These are phyloP conservation scores for Ashinkailepas kermadecensis DNA, from an alignment of 2,888 invertebrate genomes.

Conservation along the genomic window DNA sequence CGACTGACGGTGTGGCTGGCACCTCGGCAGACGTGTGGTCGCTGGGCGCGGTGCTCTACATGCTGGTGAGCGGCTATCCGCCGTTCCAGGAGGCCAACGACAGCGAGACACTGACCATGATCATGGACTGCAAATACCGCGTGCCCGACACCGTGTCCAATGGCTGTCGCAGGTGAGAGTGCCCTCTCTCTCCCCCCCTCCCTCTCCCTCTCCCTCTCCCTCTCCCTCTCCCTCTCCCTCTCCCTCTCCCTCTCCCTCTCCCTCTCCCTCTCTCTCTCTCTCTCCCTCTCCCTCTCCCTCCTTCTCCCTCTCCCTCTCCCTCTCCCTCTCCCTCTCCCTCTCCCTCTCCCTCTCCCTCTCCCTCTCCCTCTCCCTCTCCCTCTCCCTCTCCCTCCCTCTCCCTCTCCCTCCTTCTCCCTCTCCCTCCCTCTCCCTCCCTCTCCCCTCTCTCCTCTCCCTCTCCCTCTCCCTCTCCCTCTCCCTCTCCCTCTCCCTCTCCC, in stretches of 20 bases:
- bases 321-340: slow-evolving; percentile 13
- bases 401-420: neutral
- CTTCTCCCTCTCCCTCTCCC: neutral
- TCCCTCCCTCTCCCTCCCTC: neutral
- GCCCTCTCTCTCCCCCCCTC: neutral
- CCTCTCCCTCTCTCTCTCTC: too few relatives aligned
- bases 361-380: neutral
- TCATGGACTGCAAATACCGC: slow-evolving; percentile 97
- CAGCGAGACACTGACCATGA: slow-evolving; percentile 98
- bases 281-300: neutral
- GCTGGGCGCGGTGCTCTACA: slow-evolving; percentile 94
- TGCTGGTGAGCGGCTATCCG: slow-evolving; percentile 94
- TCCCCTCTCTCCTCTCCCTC: neutral
- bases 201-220: too few relatives aligned
- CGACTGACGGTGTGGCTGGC: too few relatives aligned
- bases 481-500: too few relatives aligned
- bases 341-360: neutral
- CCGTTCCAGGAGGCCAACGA: slow-evolving; percentile 99
- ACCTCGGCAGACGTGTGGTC: slow-evolving; percentile 82
- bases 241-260: too few relatives aligned
- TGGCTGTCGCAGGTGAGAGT: slow-evolving; percentile 66
- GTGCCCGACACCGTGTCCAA: slow-evolving; percentile 80
- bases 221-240: too few relatives aligned
- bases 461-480: too few relatives aligned
- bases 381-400: neutral